These are phyloP conservation scores for Cylindroiulus punctatus DNA, from an alignment of 2,888 invertebrate species.

Conservation along the genomic window DNA sequence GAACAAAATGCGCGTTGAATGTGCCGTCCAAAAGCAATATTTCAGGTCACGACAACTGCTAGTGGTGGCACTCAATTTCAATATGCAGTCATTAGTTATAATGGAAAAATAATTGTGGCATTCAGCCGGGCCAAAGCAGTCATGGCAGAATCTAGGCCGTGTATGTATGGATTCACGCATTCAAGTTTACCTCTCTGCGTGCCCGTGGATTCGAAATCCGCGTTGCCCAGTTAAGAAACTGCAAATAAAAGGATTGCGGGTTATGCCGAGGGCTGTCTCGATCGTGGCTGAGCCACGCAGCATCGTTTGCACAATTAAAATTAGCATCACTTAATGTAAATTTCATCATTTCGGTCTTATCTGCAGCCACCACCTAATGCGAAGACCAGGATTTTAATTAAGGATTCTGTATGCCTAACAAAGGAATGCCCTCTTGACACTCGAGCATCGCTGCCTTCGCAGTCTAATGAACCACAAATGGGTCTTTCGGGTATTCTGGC, in stretches of 20 bases:
- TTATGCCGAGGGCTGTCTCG: slow-evolving; percentile 5
- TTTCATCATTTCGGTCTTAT: slow-evolving; percentile 33
- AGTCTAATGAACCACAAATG: slow-evolving; percentile 45
- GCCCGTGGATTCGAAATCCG: neutral
- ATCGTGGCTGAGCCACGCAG: neutral
- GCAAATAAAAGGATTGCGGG: slow-evolving; percentile 16
- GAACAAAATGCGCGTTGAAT: slow-evolving; percentile 2
- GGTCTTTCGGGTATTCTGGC: neutral
- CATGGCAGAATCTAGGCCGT: neutral
- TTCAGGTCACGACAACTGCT: slow-evolving; percentile 40
- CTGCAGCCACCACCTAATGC: slow-evolving; percentile 39
- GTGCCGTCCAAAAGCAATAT: slow-evolving; percentile 13
- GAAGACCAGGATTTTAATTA: slow-evolving; percentile 34
- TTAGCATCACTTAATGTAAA: slow-evolving; percentile 44
- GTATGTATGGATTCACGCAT: slow-evolving; percentile 33
- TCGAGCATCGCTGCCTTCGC: slow-evolving; percentile 24
- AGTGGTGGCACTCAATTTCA: slow-evolving; percentile 43
- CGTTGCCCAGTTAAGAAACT: slow-evolving; percentile 10
- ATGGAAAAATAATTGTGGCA: slow-evolving; percentile 47
- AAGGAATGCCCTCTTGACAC: slow-evolving; percentile 35
- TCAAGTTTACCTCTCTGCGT: neutral
- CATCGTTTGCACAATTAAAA: slow-evolving; percentile 45
- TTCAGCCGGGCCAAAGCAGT: slow-evolving; percentile 23
- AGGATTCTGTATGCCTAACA: slow-evolving; percentile 22
- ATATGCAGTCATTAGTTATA: slow-evolving; percentile 37